Base-by-base conservation (phyloP, 2,797 vertebrate genomes). In the Ispidina lecontei region DNA sequence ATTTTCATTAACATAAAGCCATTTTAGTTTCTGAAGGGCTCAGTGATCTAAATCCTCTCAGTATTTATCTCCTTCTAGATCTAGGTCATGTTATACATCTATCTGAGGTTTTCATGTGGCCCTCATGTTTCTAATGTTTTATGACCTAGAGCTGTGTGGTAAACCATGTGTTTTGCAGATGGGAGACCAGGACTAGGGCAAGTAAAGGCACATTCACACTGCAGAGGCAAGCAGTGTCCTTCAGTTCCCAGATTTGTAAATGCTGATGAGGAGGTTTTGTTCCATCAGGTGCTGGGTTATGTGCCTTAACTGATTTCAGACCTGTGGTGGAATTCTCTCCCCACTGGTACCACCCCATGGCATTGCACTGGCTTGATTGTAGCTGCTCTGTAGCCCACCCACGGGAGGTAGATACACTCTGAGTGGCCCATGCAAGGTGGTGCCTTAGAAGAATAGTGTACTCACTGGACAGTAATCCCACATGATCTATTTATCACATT, bases 1-100 rank as follows among this genome's bases (percentile, higher is more conserved):
- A 84, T 95, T 94, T 96, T 92, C 81, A 84, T 93, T 90, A 93
- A 23, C 71, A 29, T 95, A 91, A 93, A 84, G 56, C 60, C 31
- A 71, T 91, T 96, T 86, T 43, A 43, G 64, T 92, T 92, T 76
- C 78, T 80, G 74, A 90, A 73, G 60, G 88, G 68, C 85, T 90
- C 90, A 92, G 64, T 74, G 62, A 23, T 87, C 31, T 77, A 87
- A 95, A 94, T 93, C 91, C 58, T 74, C 78, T 94, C 62, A 39
- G 71, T 84, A 52, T 95, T 93, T 83, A 71, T 77, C 94, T 43
- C 1, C 0, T 1, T 70, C 4, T 44, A 63, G 67, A 93, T 93
- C 49, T 87, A 71, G 87, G 91, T 93, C 85, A 86, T 1, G 10
- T 54, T 89, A 68, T 79, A 29, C 39, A 54, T 94, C 22, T 84